Percentiles rank a stretch among this genome's conserved stretches.
Conservation (phyloP, 2,797 vertebrate genomes). For the Alouatta caraya region DNA sequence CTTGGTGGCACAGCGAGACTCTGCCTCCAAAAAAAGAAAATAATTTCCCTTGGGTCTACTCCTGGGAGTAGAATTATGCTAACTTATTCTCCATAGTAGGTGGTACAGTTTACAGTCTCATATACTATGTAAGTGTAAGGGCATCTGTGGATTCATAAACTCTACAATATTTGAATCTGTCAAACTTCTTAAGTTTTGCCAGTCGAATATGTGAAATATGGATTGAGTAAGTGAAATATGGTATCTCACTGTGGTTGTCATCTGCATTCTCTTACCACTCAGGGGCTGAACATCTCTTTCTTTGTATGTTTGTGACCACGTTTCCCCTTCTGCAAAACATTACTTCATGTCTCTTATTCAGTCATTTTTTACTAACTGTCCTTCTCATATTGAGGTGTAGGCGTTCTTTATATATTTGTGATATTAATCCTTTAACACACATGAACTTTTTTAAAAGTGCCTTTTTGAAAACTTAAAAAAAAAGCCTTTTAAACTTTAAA, state of each 20-base stretch:
- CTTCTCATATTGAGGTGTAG: neutral
- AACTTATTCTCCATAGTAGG: neutral
- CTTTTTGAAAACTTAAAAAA: too few species aligned
- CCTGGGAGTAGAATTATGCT: neutral
- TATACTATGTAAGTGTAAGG: neutral
- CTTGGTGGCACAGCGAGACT: neutral
- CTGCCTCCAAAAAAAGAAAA: neutral
- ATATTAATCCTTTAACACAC: neutral
- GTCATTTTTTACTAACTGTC: neutral
- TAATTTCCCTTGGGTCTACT: neutral
- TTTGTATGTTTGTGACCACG: neutral
- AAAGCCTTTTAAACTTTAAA: neutral
- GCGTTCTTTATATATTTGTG: neutral
- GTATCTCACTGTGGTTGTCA: neutral
- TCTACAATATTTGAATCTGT: accelerated
- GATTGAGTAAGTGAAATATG: neutral
- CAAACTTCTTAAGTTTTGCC: neutral
- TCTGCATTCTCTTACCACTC: neutral
- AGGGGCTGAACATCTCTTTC: neutral
- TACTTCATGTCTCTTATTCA: neutral
- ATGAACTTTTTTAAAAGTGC: neutral
- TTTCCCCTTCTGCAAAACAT: neutral
- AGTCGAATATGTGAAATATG: neutral
- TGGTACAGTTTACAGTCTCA: neutral
- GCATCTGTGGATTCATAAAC: neutral